Conservation (phyloP, 2,888 invertebrate genomes). For the Polietes domitor region DNA sequence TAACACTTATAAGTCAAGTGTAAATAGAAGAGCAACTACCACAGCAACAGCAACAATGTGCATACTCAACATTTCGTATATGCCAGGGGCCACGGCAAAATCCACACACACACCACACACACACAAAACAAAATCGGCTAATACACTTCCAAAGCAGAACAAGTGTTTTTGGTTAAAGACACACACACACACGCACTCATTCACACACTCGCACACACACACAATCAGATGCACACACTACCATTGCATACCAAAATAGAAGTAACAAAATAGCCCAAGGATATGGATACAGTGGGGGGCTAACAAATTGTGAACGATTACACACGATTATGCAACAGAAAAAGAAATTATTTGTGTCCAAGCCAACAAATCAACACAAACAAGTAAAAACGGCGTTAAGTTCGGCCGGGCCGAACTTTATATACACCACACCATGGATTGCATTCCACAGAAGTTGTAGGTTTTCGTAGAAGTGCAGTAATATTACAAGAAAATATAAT, state of each 20-base stretch:
- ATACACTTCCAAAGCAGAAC: slow-evolving; percentile 10
- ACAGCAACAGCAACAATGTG: slow-evolving; percentile 22
- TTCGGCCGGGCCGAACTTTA: no score
- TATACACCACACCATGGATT: no score
- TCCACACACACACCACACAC: neutral
- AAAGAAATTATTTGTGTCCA: no score
- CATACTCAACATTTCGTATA: neutral
- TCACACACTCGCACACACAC: neutral
- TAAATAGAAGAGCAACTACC: slow-evolving; percentile 42
- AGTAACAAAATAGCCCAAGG: slow-evolving; percentile 33
- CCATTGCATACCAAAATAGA: neutral
- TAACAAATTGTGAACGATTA: neutral
- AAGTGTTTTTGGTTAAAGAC: slow-evolving; percentile 39
- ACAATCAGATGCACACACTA: neutral
- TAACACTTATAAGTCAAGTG: slow-evolving; percentile 64
- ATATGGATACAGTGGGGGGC: slow-evolving; percentile 40
- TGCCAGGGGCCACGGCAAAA: neutral
- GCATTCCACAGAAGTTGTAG: no score
- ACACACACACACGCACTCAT: neutral
- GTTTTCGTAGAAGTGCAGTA: no score
- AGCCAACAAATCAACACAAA: no score
- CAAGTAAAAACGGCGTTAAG: no score
- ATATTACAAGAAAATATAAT: no score
- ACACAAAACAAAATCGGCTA: slow-evolving; percentile 13
- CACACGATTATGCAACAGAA: no score